Evolutionary conservation across 2,888 invertebrate genomes (phyloP).

Genomic region (Bellardia pandia): DNA sequence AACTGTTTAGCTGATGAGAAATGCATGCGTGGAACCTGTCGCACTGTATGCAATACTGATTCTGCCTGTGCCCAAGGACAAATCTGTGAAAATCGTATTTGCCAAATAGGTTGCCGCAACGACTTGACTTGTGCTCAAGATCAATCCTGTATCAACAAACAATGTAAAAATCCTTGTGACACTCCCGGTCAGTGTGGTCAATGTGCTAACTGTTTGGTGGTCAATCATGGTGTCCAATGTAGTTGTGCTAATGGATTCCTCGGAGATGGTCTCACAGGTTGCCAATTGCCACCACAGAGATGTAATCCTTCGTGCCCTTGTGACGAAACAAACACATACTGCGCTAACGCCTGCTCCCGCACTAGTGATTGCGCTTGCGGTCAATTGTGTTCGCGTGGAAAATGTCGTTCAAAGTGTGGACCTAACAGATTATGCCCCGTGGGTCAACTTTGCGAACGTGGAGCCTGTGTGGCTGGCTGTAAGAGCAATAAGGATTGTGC

Average conservation of each 20-base stretch:
- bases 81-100: slow-evolving; percentile 94
- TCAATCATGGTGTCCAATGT: slow-evolving; percentile 93
- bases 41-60: slow-evolving; percentile 94
- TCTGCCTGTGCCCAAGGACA: slow-evolving; percentile 91
- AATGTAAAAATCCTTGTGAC: slow-evolving; percentile 92
- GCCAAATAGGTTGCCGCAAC: slow-evolving; percentile 93
- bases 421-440: slow-evolving; percentile 88
- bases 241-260: slow-evolving; percentile 92
- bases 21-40: slow-evolving; percentile 92
- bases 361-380: slow-evolving; percentile 92
- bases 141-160: slow-evolving; percentile 92
- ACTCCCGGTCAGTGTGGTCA: slow-evolving; percentile 90
- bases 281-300: slow-evolving; percentile 88
- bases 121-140: slow-evolving; percentile 91
- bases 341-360: slow-evolving; percentile 88
- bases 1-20: slow-evolving; percentile 94
- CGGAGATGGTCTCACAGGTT: slow-evolving; percentile 92
- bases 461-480: slow-evolving; percentile 92
- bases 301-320: slow-evolving; percentile 92
- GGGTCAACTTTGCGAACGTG: slow-evolving; percentile 90
- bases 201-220: slow-evolving; percentile 92
- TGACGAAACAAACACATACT: slow-evolving; percentile 91
- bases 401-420: slow-evolving; percentile 90
- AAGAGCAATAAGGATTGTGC: slow-evolving; percentile 91
- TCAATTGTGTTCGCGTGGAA: slow-evolving; percentile 90